A percentile compares a stretch with the other conserved stretches of the same genome.
phyloP scores from a whole-genome alignment of 2,797 vertebrate genomes.

The Sebastes nivosus region DNA sequence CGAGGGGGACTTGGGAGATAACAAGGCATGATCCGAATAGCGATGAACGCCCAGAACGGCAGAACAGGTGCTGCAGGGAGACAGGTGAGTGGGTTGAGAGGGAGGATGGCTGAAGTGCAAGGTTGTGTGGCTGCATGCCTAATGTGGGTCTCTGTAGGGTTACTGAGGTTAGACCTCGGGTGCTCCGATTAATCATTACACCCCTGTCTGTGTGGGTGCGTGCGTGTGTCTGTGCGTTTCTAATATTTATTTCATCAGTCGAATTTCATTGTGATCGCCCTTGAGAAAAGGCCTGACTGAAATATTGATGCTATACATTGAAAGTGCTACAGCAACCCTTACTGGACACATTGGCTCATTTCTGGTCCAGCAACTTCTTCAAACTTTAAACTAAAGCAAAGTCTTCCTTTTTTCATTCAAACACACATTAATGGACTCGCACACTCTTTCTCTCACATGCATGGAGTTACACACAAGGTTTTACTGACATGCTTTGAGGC shows the following conservation, averaged over 20 bases:
- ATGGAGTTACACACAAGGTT: background rate
- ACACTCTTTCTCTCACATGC: background rate
- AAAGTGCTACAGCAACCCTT: slow-evolving; percentile 8
- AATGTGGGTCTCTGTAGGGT: slow-evolving; percentile 58
- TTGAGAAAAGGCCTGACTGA: slow-evolving; percentile 45
- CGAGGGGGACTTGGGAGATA: slow-evolving; percentile 50
- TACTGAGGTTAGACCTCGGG: slow-evolving; percentile 57
- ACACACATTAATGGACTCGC: slow-evolving; percentile 4
- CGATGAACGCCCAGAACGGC: slow-evolving; percentile 61
- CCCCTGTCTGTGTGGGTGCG: slow-evolving; percentile 7
- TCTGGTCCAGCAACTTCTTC: slow-evolving; percentile 5
- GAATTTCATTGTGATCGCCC: slow-evolving; percentile 38
- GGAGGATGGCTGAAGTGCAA: slow-evolving; percentile 48
- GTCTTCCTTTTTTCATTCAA: background rate
- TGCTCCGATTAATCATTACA: slow-evolving; percentile 73
- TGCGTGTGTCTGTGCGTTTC: slow-evolving; percentile 5
- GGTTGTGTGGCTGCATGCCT: slow-evolving; percentile 69
- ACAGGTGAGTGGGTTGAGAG: slow-evolving; percentile 67
- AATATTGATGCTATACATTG: slow-evolving; percentile 49
- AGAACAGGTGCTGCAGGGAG: slow-evolving; percentile 69
- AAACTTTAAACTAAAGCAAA: slow-evolving; percentile 25
- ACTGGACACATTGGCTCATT: background rate
- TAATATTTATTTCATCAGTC: slow-evolving; percentile 48
- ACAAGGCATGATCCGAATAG: slow-evolving; percentile 72
- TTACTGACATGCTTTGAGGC: background rate